A percentile compares a stretch with the other conserved stretches of the same genome.
Conservation (phyloP, 2,113 vertebrate species). For the Lophochroa leadbeateri region DNA sequence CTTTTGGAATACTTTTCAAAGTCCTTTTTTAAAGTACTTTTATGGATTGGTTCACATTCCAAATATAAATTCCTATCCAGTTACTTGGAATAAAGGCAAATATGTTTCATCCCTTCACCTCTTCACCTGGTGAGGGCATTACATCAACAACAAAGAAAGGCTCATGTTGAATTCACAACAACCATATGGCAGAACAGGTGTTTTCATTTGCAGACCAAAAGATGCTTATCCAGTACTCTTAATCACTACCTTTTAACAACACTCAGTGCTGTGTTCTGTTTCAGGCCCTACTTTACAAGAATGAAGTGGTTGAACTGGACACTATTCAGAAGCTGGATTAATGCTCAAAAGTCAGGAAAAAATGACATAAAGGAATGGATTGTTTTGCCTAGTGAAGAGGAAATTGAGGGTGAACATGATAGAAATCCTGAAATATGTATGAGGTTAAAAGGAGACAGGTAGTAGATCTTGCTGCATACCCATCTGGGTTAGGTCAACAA, state of each 20-base stretch:
- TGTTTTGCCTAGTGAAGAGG: conserved; percentile 42
- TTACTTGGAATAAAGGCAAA: not conserved
- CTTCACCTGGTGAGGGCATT: conserved; percentile 15
- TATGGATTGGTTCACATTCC: not conserved
- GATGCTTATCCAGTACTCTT: not conserved
- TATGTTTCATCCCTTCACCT: conserved; percentile 9
- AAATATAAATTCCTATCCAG: conserved; percentile 3
- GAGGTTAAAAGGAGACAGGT: conserved; percentile 19
- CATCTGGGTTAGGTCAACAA: conserved; percentile 52
- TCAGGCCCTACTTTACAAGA: not conserved
- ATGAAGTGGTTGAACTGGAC: not conserved
- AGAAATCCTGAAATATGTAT: conserved; percentile 46
- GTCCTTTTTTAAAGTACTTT: not conserved
- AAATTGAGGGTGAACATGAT: conserved; percentile 39
- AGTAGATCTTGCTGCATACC: conserved; percentile 24
- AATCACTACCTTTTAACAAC: not conserved
- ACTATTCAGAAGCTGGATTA: not conserved
- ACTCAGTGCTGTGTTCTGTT: not conserved
- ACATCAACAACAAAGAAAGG: not conserved
- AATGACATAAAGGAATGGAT: not conserved
- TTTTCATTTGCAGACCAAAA: not conserved
- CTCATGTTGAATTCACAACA: not conserved
- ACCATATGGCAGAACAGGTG: not conserved
- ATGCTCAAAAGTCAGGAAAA: not conserved
- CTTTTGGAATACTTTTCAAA: not conserved